These are phyloP conservation scores for Cyclophora punctaria DNA, from an alignment of 2,888 invertebrate genomes.

Conservation along the genomic window DNA sequence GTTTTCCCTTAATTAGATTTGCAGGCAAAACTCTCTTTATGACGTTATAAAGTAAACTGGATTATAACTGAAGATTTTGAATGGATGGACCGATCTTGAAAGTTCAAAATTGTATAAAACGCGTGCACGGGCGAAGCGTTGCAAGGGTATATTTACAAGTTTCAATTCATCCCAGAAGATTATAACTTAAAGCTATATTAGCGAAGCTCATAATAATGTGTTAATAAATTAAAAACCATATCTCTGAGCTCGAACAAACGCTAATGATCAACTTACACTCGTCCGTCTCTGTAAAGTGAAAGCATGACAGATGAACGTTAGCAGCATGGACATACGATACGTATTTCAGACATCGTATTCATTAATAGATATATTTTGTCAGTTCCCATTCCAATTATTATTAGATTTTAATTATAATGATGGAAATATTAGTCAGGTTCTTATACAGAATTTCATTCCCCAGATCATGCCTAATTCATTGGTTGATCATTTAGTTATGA, in stretches of 20 bases:
- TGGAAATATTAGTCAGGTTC: background rate
- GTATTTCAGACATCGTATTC: no score
- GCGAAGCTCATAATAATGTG: constrained; percentile 21
- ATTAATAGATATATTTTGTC: no score
- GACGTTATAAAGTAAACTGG: no score
- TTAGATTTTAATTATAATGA: background rate
- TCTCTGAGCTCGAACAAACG: constrained; percentile 47
- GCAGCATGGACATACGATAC: constrained; percentile 32
- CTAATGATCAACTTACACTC: constrained; percentile 69
- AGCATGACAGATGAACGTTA: constrained; percentile 68
- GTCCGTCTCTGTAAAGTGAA: constrained; percentile 72
- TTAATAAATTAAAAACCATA: constrained; percentile 47
- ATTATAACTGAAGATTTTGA: no score
- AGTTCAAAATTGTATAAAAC: constrained; percentile 2
- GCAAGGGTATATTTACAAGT: background rate
- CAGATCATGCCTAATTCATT: constrained; percentile 6
- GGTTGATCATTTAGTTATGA: constrained; percentile 1
- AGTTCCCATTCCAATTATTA: background rate
- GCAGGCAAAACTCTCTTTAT: no score
- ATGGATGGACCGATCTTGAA: no score
- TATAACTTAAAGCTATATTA: constrained; percentile 11
- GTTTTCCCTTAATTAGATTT: no score
- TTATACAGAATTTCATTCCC: background rate
- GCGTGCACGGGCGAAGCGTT: constrained; percentile 3
- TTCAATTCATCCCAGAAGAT: background rate